Evolutionary conservation across 2,888 invertebrate genomes (phyloP).

Genomic region (Tachystola acroxantha): DNA sequence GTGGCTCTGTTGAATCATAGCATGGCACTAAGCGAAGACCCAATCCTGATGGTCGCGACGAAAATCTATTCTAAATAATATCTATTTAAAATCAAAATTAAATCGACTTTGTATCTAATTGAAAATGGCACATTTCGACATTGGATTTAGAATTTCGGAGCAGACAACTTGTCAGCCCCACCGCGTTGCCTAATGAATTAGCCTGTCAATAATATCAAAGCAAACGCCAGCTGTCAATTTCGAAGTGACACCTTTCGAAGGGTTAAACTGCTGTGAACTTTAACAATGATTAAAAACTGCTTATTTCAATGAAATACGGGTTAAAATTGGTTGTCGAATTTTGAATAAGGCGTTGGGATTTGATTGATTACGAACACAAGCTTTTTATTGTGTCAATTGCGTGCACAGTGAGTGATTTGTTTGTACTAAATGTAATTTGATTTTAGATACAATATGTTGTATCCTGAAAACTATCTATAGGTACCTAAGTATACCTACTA

Average conservation of each 20-base stretch:
- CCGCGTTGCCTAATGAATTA: constrained; percentile 53
- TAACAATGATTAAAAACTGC: constrained; percentile 5
- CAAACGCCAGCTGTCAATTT: constrained; percentile 61
- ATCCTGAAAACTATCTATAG: too few species aligned
- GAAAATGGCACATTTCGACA: too few species aligned
- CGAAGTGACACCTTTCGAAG: constrained; percentile 48
- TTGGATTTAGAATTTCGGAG: too few species aligned
- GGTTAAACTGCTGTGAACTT: constrained; percentile 27
- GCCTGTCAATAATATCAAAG: constrained; percentile 62
- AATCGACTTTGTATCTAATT: too few species aligned
- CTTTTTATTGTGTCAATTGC: constrained; percentile 53
- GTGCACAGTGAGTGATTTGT: constrained; percentile 22
- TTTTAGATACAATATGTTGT: too few species aligned
- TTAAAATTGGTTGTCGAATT: constrained; percentile 15
- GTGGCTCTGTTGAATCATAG: too few species aligned
- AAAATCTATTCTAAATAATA: too few species aligned
- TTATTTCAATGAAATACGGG: constrained; percentile 14
- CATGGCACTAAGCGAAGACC: too few species aligned
- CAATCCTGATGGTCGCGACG: too few species aligned
- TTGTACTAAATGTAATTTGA: not conserved
- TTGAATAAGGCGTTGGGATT: constrained; percentile 27
- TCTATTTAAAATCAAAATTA: too few species aligned
- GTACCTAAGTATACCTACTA: too few species aligned
- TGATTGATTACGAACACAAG: constrained; percentile 46
- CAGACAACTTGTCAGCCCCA: constrained; percentile 22